Base-by-base conservation (phyloP, 2,797 vertebrate genomes). In the Coendou prehensilis region DNA sequence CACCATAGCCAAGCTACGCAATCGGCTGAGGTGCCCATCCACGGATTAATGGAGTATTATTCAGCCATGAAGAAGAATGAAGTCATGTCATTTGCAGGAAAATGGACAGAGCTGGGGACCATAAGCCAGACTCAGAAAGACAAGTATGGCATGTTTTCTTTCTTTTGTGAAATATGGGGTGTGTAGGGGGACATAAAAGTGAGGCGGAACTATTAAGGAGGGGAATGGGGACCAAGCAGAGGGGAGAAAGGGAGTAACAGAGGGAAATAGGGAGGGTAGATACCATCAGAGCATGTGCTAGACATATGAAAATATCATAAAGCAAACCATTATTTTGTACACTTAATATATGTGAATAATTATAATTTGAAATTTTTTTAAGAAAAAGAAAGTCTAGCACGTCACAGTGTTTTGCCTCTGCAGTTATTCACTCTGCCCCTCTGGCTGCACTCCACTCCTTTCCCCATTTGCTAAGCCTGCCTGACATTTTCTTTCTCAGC, bases 401-500 rank as follows among this genome's bases (percentile, higher is more conserved):
- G 15, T 14, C 15, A 30, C 73, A 56, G 45, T 30, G 15, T 64
- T 83, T 73, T 71, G 9, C 23, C 57, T 79, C 54, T 57, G 15
- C 17, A 30, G n/a, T 45, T 75, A 28, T 6, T 76, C 50, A 18
- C 7, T 11, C 4, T 59, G 37, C 5, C 9, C 5, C 11, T 0
- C n/a, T 1, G 1, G 28, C 10, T 23, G 6, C 61, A 41, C 18
- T 22, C 2, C 2, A 18, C 8, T 50, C 23, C 4, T 28, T 41
- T 59, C 5, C 23, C 20, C 84, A 2, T 2, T 79, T 80, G 80
- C 33, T 87, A 33, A 18, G 41, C 3, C 22, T 57, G 1, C 1
- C 8, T 85, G 45, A 82, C 20, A 61, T 56, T 75, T 47, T 64
- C 6, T 54, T 69, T 88, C 63, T n/a, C 17, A n/a, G 88, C 50